Evolutionary conservation across 2,888 invertebrate species (phyloP).

Genomic region (Melanostoma mellinum): DNA sequence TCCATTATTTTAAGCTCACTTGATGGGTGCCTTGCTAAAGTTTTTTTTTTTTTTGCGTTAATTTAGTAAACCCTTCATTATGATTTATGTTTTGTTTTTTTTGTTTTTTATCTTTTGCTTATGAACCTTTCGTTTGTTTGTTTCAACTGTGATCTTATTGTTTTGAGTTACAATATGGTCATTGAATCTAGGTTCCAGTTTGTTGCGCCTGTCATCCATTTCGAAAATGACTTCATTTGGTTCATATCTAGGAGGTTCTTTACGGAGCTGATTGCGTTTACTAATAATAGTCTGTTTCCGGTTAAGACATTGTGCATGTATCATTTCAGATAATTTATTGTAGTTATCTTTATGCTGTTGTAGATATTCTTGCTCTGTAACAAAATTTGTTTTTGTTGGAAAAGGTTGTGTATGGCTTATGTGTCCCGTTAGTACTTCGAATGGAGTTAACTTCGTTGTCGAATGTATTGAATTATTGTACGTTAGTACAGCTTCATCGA

Average conservation of each 20-base stretch:
- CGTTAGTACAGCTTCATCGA: constrained; percentile 50
- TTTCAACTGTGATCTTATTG: constrained; percentile 2
- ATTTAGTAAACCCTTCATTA: too few relatives aligned
- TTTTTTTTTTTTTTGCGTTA: too few relatives aligned
- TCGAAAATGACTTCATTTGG: constrained; percentile 7
- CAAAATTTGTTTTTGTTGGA: background rate
- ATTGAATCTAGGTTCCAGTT: constrained; percentile 8
- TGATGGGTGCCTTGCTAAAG: too few relatives aligned
- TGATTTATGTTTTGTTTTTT: background rate
- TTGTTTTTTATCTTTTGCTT: constrained; percentile 8
- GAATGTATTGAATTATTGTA: constrained; percentile 57
- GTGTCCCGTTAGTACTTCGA: constrained; percentile 51
- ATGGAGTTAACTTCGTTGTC: constrained; percentile 48
- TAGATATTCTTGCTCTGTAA: constrained; percentile 47
- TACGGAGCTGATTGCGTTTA: constrained; percentile 23
- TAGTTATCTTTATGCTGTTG: constrained; percentile 26
- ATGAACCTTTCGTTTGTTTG: background rate
- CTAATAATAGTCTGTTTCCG: constrained; percentile 35
- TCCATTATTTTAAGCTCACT: too few relatives aligned
- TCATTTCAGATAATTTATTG: constrained; percentile 5
- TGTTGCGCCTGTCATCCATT: constrained; percentile 6
- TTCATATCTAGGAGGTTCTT: constrained; percentile 7
- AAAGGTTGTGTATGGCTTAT: constrained; percentile 16
- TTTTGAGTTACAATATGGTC: background rate
- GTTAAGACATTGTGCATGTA: constrained; percentile 4